Percentiles rank a stretch among this genome's conserved stretches.
These are phyloP conservation scores for Liposcelis brunnea DNA, from an alignment of 2,888 invertebrate genomes.

Conservation along the genomic window DNA sequence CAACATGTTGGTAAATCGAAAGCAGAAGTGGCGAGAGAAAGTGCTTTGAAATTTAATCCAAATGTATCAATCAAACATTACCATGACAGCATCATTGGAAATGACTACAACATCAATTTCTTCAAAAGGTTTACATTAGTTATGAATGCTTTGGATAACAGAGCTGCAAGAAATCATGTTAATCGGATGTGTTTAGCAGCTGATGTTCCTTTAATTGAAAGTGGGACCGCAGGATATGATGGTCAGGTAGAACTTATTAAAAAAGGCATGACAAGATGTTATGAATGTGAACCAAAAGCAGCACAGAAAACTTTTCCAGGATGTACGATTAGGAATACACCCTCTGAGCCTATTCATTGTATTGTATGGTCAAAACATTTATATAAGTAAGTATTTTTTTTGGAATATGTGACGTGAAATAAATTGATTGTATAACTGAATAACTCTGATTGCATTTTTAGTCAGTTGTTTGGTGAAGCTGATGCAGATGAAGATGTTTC, in stretches of 20 bases:
- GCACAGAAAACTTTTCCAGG: conserved; percentile 89
- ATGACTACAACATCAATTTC: conserved; percentile 77
- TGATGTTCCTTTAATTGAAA: conserved; percentile 85
- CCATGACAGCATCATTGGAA: conserved; percentile 82
- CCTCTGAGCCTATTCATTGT: conserved; percentile 97
- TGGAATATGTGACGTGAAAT: background rate
- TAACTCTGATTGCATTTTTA: conserved; percentile 25
- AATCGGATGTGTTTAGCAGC: conserved; percentile 97
- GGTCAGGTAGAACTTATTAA: conserved; percentile 88
- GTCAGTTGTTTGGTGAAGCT: conserved; percentile 91
- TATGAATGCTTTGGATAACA: conserved; percentile 92
- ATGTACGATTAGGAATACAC: conserved; percentile 97
- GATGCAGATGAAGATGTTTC: conserved; percentile 94
- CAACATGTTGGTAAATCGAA: conserved; percentile 98
- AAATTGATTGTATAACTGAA: conserved; percentile 4
- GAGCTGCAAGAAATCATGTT: conserved; percentile 92
- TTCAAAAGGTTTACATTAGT: conserved; percentile 84
- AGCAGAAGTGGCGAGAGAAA: conserved; percentile 78
- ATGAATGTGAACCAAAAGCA: conserved; percentile 87
- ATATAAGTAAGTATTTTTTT: conserved; percentile 56
- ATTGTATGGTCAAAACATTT: conserved; percentile 99
- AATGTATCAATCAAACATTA: conserved; percentile 74
- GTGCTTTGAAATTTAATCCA: conserved; percentile 74
- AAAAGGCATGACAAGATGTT: conserved; percentile 82
- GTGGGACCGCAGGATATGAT: conserved; percentile 91